These are phyloP conservation scores for Sthenelais limicola DNA, from an alignment of 2,888 invertebrate genomes.

Conservation along the genomic window DNA sequence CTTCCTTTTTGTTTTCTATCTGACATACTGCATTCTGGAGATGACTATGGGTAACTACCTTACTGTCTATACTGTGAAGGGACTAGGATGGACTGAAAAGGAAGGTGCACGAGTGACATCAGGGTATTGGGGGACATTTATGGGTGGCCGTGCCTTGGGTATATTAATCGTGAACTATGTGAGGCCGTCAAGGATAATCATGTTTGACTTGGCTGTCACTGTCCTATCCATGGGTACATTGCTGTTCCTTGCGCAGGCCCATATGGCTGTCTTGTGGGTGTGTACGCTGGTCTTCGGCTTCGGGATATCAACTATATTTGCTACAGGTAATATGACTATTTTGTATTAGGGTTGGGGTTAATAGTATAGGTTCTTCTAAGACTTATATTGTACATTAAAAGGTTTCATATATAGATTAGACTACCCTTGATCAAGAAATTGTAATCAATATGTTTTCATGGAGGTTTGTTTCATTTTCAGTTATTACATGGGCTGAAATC, in stretches of 20 bases:
- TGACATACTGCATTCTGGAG: slow-evolving; percentile 16
- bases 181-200: not conserved
- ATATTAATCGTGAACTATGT: not conserved
- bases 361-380: too few relatives aligned
- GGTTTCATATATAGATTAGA: too few relatives aligned
- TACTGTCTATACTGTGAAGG: slow-evolving; percentile 8
- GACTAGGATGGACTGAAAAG: slow-evolving; percentile 13
- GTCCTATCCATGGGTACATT: not conserved
- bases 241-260: not conserved
- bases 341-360: too few relatives aligned
- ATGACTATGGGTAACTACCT: slow-evolving; percentile 14
- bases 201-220: slow-evolving; percentile 2
- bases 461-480: too few relatives aligned
- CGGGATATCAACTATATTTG: slow-evolving; percentile 29
- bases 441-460: too few relatives aligned
- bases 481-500: too few relatives aligned
- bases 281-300: slow-evolving; percentile 8
- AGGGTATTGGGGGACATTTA: slow-evolving; percentile 13
- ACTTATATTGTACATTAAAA: too few relatives aligned
- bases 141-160: not conserved
- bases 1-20: slow-evolving; percentile 15
- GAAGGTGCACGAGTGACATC: slow-evolving; percentile 21
- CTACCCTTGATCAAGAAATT: too few relatives aligned
- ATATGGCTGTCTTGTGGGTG: slow-evolving; percentile 11
- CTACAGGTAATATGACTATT: slow-evolving; percentile 26